Evolutionary conservation across 2,113 vertebrate species (phyloP), one percentile per base, ranked within the genome.

Genomic region (Gymnogyps californianus): DNA sequence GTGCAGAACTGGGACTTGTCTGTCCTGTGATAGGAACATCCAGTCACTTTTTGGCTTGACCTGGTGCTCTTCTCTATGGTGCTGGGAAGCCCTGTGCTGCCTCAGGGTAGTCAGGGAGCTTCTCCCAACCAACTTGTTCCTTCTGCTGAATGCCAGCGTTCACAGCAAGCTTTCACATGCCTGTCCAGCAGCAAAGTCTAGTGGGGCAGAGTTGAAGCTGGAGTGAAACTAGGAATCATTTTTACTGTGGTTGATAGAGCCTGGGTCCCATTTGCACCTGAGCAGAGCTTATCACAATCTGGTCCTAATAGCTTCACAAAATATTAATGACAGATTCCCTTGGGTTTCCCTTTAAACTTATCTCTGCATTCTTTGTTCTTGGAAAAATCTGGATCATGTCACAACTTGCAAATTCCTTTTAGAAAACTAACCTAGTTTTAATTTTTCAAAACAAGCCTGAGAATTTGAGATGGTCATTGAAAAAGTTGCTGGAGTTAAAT

Each of bases 291-390:
- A 55, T 52, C 14, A 10, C 49, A 92, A 12, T 87, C 65, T 82
- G 72, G 32, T 96, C 52, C 54, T 91, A 76, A 88, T 79, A 88
- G 32, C 20, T 32, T 90, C 69, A 78, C 14, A 21, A 83, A 54
- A 51, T 67, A 67, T 46, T 79, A 29, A 78, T 72, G 64, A 40
- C 49, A 66, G 20, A 36, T 95, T 88, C 52, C 14, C 14, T 66
- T 0, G 0, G 5, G 26, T 44, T 97, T 94, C 28, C 42, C 49
- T 92, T 95, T 79, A 88, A 95, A 85, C 57, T 87, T 82, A 24
- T 3, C 24, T 83, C 32, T 93, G 38, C 15, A n/a, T 86, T 97
- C 91, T 95, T 95, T 97, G 51, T 97, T 98, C 89, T 93, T 90
- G 72, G 74, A 64, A 47, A 85, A 88, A 64, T 71, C 38, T 93